Evolutionary conservation across 2,113 vertebrate genomes (phyloP).

Genomic region (Pachypanchax playfairii): DNA sequence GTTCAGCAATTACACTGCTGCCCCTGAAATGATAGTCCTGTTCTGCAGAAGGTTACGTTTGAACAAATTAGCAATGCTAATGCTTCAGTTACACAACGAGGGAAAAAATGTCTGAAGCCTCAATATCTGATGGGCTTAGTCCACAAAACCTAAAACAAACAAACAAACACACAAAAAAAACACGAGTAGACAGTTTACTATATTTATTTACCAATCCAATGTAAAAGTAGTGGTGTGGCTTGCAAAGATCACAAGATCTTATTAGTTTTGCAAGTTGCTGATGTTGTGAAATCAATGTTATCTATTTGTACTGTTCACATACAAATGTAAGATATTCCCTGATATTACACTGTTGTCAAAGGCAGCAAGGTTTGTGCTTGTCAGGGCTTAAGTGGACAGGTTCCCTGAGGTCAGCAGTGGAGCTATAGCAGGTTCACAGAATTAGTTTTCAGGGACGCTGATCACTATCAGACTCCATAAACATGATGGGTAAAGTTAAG

Average conservation of each 20-base stretch:
- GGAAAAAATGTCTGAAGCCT: too few species aligned
- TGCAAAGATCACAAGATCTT: too few species aligned
- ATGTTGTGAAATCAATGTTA: too few species aligned
- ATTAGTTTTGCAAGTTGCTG: background rate
- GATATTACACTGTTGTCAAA: constrained; percentile 1
- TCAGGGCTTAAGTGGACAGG: constrained; percentile 23
- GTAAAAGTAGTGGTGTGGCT: background rate
- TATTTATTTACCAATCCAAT: background rate
- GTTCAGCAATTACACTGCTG: background rate
- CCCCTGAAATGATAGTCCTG: background rate
- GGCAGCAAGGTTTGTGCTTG: constrained; percentile 28
- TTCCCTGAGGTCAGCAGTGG: constrained; percentile 49
- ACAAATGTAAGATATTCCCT: background rate
- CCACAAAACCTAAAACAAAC: too few species aligned
- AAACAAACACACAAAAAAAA: too few species aligned
- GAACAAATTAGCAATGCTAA: constrained; percentile 4
- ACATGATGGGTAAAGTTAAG: constrained; percentile 42
- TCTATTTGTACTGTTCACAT: too few species aligned
- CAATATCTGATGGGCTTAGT: too few species aligned
- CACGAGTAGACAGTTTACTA: background rate
- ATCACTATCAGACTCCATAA: constrained; percentile 41
- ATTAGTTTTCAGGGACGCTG: constrained; percentile 23
- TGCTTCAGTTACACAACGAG: background rate
- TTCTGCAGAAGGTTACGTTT: background rate
- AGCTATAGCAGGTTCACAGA: constrained; percentile 1